Evolutionary conservation across 2,797 vertebrate species (phyloP), one percentile per base, ranked within the genome.

Genomic region (Tragopan temminckii): DNA sequence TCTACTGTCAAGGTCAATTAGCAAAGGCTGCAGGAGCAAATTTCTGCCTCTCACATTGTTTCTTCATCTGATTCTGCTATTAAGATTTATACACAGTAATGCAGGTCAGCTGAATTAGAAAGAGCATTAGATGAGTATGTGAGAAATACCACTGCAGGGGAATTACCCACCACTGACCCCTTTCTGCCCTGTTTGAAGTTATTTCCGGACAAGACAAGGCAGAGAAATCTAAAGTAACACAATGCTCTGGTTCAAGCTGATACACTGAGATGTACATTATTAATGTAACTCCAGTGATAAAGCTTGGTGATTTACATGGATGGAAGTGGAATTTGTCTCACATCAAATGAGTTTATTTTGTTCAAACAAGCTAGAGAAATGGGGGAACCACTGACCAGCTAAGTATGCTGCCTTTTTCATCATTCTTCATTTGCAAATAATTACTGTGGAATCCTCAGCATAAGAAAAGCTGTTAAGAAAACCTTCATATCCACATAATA

Each of bases 1-100:
- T 79, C 33, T 59, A 8, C 14, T 29, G 18, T 84, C 71, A 90
- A 61, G 62, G 64, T 68, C 59, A 95, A 77, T 92, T 84, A 93
- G 63, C 62, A 86, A 86, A 90, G 63, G 57, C 33, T 11, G 1
- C 36, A 72, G 63, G 66, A 81, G 40, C 19, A 92, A 69, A 61
- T 62, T 80, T 80, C 59, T 83, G 64, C 50, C 59, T 69, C 53
- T 80, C 25, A 20, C 77, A 33, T 69, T 63, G 75, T 58, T 70
- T 90, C 45, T 85, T 79, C 67, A 5, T 18, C 33, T 66, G 72
- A 74, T 80, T 87, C 74, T 92, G 23, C 58, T 52, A 53, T 80
- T 74, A 87, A 87, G 52, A 64, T 83, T 63, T 33, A 35, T 8
- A 53, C 21, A 27, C 2, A 42, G 29, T 48, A 80, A 85, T 40